Evolutionary conservation across 2,888 invertebrate genomes (phyloP).

Genomic region (Deroplatys truncata): DNA sequence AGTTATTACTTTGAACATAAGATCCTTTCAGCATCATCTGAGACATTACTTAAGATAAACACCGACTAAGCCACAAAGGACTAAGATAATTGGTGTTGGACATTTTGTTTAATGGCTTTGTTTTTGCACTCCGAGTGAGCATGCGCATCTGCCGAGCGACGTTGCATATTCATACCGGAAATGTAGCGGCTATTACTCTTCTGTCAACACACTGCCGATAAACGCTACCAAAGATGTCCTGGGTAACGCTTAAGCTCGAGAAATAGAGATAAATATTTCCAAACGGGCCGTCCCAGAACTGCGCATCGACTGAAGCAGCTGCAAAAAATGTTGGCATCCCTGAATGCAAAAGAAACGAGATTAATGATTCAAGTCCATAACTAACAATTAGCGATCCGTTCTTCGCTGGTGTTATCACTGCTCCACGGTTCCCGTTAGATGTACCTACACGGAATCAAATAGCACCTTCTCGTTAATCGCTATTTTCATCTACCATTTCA

Average conservation of each 20-base stretch:
- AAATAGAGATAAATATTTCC: background rate
- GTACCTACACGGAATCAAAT: background rate
- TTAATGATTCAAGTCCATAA: background rate
- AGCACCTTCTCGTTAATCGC: background rate
- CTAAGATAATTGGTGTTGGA: background rate
- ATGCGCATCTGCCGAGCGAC: background rate
- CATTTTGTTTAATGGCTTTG: background rate
- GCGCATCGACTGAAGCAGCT: background rate
- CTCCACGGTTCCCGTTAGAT: background rate
- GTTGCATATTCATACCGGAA: background rate
- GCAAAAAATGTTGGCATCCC: background rate
- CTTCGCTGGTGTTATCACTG: background rate
- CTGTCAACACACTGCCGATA: background rate
- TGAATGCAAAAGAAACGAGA: background rate
- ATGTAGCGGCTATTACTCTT: background rate
- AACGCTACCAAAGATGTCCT: background rate
- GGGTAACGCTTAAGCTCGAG: background rate
- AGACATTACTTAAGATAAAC: background rate
- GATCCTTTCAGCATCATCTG: no score
- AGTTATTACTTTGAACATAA: no score
- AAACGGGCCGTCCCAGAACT: background rate
- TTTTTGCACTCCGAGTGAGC: background rate
- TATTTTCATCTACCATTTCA: background rate
- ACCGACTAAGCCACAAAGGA: background rate
- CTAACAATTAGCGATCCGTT: background rate